Base-by-base conservation (phyloP, 2,888 invertebrate species). In the Zygothrica quintamaculata region DNA sequence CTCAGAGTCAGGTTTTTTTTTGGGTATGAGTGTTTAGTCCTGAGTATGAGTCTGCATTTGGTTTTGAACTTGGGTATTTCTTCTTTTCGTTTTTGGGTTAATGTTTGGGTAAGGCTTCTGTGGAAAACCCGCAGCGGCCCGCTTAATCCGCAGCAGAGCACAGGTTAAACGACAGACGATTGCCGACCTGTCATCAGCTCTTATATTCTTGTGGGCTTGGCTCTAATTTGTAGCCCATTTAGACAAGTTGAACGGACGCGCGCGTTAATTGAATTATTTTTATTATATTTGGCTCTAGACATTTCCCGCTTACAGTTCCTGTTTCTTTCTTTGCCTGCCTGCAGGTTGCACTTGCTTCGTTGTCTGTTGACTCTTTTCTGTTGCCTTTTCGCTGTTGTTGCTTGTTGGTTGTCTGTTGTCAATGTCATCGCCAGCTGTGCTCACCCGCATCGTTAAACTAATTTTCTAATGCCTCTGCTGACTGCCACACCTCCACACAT, bases 241-340 rank as follows among this genome's bases (percentile, higher is more conserved):
- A 74, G 72, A 40, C 50, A n/a, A n/a, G 68, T 57, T 69, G 58
- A 74, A 55, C 74, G 65, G 65, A 57, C 68, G 68, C 59, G 68
- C 59, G 65, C 69, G 77, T 86, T 86, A 81, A 86, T 81, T 86
- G 84, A 86, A 86, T 81, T 86, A 84, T 84, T 80, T 86, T 82
- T 86, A 84, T 86, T 86, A 58, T 72, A 57, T 68, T 64, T 60
- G 42, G 15, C 51, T 58, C 33, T 39, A 53, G 52, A 52, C 65
- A 33, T 65, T 76, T 80, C 80, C 71, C 65, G 70, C 9, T 72
- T 65, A 53, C 52, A 13, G 34, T n/a, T 50, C 36, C 44, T 47
- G 36, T 48, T 11, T 1, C 3, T 39, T 18, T 48, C 47, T 11
- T 40, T 6, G 8, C 5, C 3, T 52, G 40, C 53, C 65, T 42